These are phyloP conservation scores for Radopholus similis DNA, from an alignment of 1,140 invertebrate genomes.

Conservation along the genomic window DNA sequence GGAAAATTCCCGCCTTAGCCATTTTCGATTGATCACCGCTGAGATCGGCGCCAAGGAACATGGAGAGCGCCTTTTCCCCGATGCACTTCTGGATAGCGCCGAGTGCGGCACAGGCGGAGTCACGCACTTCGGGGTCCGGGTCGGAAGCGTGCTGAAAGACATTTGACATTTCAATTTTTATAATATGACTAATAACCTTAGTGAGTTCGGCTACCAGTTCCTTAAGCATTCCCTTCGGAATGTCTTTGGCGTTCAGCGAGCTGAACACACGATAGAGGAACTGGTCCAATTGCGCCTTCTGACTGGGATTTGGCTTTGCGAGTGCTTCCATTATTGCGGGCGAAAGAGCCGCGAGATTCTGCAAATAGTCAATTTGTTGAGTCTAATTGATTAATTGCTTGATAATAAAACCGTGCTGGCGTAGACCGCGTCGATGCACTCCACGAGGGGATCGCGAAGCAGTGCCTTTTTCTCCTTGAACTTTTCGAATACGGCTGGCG, in stretches of 20 bases:
- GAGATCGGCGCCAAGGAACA: constrained; percentile 76
- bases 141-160: constrained; percentile 35
- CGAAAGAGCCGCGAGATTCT: constrained; percentile 76
- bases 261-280: constrained; percentile 35
- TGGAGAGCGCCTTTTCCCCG: constrained; percentile 81
- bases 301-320: constrained; percentile 54
- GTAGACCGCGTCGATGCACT: constrained; percentile 73
- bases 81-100: constrained; percentile 88
- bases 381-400: neutral
- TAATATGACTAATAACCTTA: constrained; percentile 78
- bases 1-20: constrained; percentile 69
- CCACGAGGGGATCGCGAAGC: constrained; percentile 66
- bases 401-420: constrained; percentile 20
- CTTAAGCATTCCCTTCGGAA: constrained; percentile 30
- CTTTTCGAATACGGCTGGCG: constrained; percentile 81
- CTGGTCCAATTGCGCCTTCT: constrained; percentile 26
- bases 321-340: constrained; percentile 79
- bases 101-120: constrained; percentile 71
- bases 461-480: constrained; percentile 93
- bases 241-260: constrained; percentile 3
- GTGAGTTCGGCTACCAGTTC: constrained; percentile 14
- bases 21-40: constrained; percentile 77
- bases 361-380: constrained; percentile 25
- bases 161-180: constrained; percentile 67
- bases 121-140: constrained; percentile 61